Evolutionary conservation across 2,888 invertebrate genomes (phyloP).

Genomic region (Chirona hameri): DNA sequence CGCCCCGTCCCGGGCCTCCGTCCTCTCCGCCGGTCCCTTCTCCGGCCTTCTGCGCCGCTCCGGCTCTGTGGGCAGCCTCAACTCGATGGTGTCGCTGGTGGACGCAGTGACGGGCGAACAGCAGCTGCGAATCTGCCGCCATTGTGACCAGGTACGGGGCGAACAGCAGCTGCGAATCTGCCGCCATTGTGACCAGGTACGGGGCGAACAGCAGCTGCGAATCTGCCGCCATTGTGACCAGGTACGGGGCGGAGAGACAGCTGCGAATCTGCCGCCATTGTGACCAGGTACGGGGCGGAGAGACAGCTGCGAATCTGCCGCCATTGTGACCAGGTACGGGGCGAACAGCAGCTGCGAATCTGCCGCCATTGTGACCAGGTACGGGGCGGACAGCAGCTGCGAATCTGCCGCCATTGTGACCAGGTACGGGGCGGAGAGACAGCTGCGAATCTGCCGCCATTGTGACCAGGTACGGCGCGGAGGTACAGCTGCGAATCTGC

Average conservation of each 20-base stretch:
- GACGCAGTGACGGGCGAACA: slow-evolving; percentile 45
- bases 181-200: background rate
- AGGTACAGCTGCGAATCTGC: too few species aligned
- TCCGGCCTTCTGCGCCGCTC: slow-evolving; percentile 44
- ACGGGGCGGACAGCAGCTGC: too few species aligned
- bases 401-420: too few species aligned
- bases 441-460: too few species aligned
- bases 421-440: too few species aligned
- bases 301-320: too few species aligned
- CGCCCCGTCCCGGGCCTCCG: background rate
- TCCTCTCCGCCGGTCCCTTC: background rate
- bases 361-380: too few species aligned
- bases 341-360: too few species aligned
- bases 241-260: slow-evolving; percentile 49
- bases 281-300: too few species aligned
- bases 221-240: slow-evolving; percentile 67
- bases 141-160: slow-evolving; percentile 55
- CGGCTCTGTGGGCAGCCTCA: slow-evolving; percentile 54
- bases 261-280: too few species aligned
- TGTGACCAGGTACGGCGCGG: too few species aligned
- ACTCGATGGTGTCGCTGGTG: slow-evolving; percentile 48
- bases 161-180: background rate
- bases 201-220: slow-evolving; percentile 50
- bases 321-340: too few species aligned
- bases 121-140: slow-evolving; percentile 64